Evolutionary conservation across 1,140 invertebrate genomes (phyloP).

Genomic region (Lithobius niger): DNA sequence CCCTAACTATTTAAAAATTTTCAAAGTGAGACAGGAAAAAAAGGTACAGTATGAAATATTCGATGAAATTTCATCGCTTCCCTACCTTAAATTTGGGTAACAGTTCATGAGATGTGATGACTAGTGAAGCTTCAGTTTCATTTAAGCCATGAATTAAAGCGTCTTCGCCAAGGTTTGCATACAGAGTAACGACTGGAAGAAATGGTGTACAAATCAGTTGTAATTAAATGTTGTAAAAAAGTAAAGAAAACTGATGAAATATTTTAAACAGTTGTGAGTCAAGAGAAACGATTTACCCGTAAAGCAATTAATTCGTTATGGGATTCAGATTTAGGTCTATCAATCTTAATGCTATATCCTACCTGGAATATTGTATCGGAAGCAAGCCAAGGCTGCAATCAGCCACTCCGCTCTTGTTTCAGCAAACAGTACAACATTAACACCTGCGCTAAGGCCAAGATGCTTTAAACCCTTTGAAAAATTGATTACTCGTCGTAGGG

Average conservation of each 20-base stretch:
- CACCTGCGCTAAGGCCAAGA: slow-evolving; percentile 43
- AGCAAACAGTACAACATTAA: slow-evolving; percentile 86
- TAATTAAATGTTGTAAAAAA: too few species aligned
- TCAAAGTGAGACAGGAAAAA: too few species aligned
- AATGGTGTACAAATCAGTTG: too few species aligned
- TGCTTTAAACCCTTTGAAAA: slow-evolving; percentile 64
- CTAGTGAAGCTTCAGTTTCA: slow-evolving; percentile 82
- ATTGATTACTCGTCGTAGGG: slow-evolving; percentile 52
- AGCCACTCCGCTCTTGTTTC: slow-evolving; percentile 97
- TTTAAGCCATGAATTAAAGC: slow-evolving; percentile 91
- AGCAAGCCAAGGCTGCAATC: slow-evolving; percentile 81
- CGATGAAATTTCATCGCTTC: too few species aligned
- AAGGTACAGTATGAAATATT: too few species aligned
- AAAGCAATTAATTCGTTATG: too few species aligned
- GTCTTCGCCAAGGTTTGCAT: slow-evolving; percentile 91
- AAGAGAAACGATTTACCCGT: too few species aligned
- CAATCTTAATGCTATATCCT: too few species aligned
- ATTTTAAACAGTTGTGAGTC: too few species aligned
- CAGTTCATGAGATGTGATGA: slow-evolving; percentile 78
- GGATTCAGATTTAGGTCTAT: too few species aligned
- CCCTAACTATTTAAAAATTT: too few species aligned
- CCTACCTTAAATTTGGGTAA: slow-evolving; percentile 75
- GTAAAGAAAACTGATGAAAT: too few species aligned
- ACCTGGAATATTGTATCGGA: slow-evolving; percentile 81
- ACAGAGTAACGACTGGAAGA: slow-evolving; percentile 85